These are phyloP conservation scores for Trachelus troglodyta DNA, from an alignment of 2,888 invertebrate species.

Conservation along the genomic window DNA sequence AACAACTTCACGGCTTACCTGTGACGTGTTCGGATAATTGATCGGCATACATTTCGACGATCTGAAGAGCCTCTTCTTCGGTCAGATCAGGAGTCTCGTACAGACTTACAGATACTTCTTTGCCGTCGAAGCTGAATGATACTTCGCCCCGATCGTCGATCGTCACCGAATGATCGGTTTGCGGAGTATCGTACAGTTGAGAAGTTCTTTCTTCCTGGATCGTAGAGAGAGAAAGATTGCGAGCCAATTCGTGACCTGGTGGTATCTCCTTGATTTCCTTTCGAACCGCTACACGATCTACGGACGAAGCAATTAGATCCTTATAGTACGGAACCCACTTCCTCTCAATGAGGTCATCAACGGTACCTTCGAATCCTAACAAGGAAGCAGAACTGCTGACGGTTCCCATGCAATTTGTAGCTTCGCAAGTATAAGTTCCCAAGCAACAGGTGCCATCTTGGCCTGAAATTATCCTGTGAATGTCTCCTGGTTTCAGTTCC, in stretches of 20 bases:
- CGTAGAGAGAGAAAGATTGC: slow-evolving; percentile 88
- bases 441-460: slow-evolving; percentile 91
- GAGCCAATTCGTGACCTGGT: slow-evolving; percentile 69
- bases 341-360: not conserved
- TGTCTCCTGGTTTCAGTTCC: slow-evolving; percentile 90
- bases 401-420: slow-evolving; percentile 90
- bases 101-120: slow-evolving; percentile 89
- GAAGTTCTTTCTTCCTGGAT: slow-evolving; percentile 92
- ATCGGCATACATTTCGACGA: slow-evolving; percentile 94
- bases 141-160: slow-evolving; percentile 87
- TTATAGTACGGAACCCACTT: not conserved
- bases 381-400: slow-evolving; percentile 90
- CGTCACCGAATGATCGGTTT: slow-evolving; percentile 76
- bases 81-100: slow-evolving; percentile 94
- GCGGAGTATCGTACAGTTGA: slow-evolving; percentile 85
- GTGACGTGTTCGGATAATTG: slow-evolving; percentile 89
- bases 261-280: slow-evolving; percentile 66
- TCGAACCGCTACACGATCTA: slow-evolving; percentile 69
- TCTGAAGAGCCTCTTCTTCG: slow-evolving; percentile 90
- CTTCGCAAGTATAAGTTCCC: slow-evolving; percentile 92
- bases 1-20: slow-evolving; percentile 60
- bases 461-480: slow-evolving; percentile 89
- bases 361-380: slow-evolving; percentile 86
- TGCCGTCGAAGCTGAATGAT: slow-evolving; percentile 91
- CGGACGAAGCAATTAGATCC: slow-evolving; percentile 41